Base-by-base conservation (phyloP, 2,113 vertebrate genomes). In the Phoenicopterus ruber region DNA sequence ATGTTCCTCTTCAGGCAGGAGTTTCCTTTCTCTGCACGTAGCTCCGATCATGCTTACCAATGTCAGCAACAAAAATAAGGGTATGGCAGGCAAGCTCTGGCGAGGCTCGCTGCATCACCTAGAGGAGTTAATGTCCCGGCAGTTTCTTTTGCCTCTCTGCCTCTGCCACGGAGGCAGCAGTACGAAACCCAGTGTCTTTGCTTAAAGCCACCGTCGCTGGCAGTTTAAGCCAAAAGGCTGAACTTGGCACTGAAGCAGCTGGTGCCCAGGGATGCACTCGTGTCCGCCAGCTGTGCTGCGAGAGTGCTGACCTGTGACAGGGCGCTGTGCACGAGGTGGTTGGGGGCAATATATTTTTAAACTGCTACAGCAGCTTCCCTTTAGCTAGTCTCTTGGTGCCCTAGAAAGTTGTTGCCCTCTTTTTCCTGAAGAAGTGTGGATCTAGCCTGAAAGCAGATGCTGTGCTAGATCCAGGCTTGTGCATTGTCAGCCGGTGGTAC, bases 221-320 rank as follows among this genome's bases (percentile, higher is more conserved):
- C 32, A 42, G 10, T 47, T 77, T 20, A 61, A 77, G 49, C 26
- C 44, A 50, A 81, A 81, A 84, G 7, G 29, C 31, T 69, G 77
- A 86, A 73, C 52, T 74, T 82, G 44, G 28, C 14, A 9, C 38
- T 13, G 36, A 29, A 49, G 63, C 44, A 72, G 47, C 25, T 18
- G 26, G 18, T 84, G 59, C 11, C 26, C 44, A 16, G 50, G 47
- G n/a, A 10, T 62, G 42, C 19, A 3, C 31, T 36, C 0, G 0
- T 4, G 4, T 28, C 54, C 3, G 4, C 36, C 22, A 59, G 36
- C 57, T 0, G 0, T 50, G 54, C 49, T 38, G 17, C 5, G 5
- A 31, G 36, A 32, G 14, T 58, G 28, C 63, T 50, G 49, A 62
- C 44, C 34, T 4, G 1, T 7, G 34, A 26, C 67, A 63, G 42